These are phyloP conservation scores for Cossypha polioptera DNA, from an alignment of 2,797 vertebrate species.

Conservation along the genomic window DNA sequence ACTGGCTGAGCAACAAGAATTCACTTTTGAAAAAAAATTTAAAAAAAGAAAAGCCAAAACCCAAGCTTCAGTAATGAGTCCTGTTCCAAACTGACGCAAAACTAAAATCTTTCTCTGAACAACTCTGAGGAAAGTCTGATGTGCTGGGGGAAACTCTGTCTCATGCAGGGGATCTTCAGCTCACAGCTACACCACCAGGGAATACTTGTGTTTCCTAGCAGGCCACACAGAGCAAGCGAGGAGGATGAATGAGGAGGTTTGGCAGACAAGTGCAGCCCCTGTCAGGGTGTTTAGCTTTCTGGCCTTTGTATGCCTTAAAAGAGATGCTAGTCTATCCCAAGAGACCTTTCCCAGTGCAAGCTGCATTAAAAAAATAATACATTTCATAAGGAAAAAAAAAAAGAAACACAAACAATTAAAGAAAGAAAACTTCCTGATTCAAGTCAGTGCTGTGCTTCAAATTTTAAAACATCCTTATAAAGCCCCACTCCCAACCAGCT, in stretches of 20 bases:
- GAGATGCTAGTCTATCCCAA: not conserved
- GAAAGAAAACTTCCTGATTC: not conserved
- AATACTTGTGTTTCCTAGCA: not conserved
- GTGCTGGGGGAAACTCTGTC: not conserved
- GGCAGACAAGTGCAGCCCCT: not conserved
- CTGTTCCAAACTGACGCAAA: not conserved
- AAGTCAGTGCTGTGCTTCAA: not conserved
- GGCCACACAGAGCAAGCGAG: not conserved
- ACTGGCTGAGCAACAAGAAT: not conserved
- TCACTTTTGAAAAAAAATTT: fast-evolving
- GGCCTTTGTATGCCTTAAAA: not conserved
- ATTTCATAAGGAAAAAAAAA: not conserved
- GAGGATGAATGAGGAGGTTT: not conserved
- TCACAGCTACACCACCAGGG: not conserved
- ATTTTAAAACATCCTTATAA: not conserved
- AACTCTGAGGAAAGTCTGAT: slow-evolving; percentile 3
- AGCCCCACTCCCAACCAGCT: not conserved
- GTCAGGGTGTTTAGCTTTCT: not conserved
- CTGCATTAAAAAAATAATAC: not conserved
- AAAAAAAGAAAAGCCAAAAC: not conserved
- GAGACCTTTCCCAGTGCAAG: not conserved
- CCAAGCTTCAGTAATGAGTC: not conserved
- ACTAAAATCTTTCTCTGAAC: not conserved
- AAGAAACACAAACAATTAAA: not conserved
- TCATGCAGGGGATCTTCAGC: not conserved